Base-by-base conservation (phyloP, 92 coral and sea anemone species). In the Meandrina meandrites region DNA sequence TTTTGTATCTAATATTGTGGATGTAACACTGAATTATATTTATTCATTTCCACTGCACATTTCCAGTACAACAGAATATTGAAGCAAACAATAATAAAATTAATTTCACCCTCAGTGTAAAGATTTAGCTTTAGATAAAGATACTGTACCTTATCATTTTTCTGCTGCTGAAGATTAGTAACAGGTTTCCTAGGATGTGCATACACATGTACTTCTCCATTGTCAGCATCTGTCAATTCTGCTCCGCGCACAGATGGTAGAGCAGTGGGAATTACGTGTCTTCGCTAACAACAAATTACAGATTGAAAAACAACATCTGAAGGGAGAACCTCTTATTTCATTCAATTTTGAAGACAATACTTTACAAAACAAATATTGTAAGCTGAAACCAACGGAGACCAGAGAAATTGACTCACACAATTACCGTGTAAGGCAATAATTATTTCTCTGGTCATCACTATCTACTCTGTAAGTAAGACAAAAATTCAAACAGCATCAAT, bases 141-240 rank as follows among this genome's bases (percentile, higher is more conserved):
- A 27, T 12, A 28, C 21, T 36, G 47, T 51, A 87, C 88, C 67
- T 83, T 79, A 31, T 64, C 81, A 64, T 51, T 68, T 73, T 72
- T 86, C 16, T 58, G 85, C 28, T 79, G 75, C 16, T 77, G 80
- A 28, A 86, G 90, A 83, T 74, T 86, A 76, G 27, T 85, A 16
- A 76, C 68, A 27, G 76, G 40, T 75, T 32, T 84, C 48, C 40
- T 92, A 80, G 89, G 94, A 79, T 88, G 96, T 45, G 96, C 94
- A 90, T 93, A 95, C 17, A 95, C 96, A 50, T 93, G 96, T 30
- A 94, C 96, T 62, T 93, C 94, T 32, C 60, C 86, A 84, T 82
- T 69, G 19, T 85, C 79, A 0, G 77, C 47, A 35, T 86, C 92
- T 11, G 75, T 19, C 40, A 87, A 79, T 75, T 57, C 78, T 62